Conservation (phyloP, 1,140 invertebrate species). For the Aphaenogaster ashmeadi region DNA sequence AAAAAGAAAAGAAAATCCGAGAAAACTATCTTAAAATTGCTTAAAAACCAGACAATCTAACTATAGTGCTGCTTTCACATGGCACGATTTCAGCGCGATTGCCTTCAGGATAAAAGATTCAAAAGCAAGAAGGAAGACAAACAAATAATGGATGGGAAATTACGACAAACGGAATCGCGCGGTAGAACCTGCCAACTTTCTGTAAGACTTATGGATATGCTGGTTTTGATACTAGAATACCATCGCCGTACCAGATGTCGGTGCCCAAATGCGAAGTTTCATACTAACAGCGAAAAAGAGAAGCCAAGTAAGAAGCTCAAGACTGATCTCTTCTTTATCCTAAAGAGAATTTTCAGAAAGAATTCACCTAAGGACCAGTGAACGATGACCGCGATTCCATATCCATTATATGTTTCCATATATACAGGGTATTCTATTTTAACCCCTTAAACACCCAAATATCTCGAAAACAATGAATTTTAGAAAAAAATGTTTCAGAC, state of each 20-base stretch:
- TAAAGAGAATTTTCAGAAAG: conserved; percentile 16
- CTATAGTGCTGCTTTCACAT: background rate
- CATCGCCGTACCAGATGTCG: conserved; percentile 21
- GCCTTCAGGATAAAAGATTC: conserved; percentile 49
- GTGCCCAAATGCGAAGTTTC: conserved; percentile 15
- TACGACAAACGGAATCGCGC: conserved; percentile 40
- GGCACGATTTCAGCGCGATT: conserved; percentile 48
- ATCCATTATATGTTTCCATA: conserved; percentile 15
- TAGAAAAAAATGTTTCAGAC: no score
- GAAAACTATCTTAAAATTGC: conserved; percentile 21
- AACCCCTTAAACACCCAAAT: no score
- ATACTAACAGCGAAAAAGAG: conserved; percentile 28
- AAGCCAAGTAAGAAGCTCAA: conserved; percentile 3
- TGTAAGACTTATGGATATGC: conserved; percentile 27
- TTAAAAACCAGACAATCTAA: conserved; percentile 19
- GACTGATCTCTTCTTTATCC: conserved; percentile 6
- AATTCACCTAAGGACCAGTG: background rate
- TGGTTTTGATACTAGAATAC: conserved; percentile 39
- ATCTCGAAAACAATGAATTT: no score
- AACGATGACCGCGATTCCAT: background rate
- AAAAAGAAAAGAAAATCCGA: background rate
- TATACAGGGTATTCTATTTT: no score
- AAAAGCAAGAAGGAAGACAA: conserved; percentile 18
- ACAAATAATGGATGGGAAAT: conserved; percentile 48
- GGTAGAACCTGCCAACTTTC: conserved; percentile 35